These are phyloP conservation scores for Suricata suricatta DNA, from an alignment of 2,113 vertebrate genomes.

Conservation along the genomic window DNA sequence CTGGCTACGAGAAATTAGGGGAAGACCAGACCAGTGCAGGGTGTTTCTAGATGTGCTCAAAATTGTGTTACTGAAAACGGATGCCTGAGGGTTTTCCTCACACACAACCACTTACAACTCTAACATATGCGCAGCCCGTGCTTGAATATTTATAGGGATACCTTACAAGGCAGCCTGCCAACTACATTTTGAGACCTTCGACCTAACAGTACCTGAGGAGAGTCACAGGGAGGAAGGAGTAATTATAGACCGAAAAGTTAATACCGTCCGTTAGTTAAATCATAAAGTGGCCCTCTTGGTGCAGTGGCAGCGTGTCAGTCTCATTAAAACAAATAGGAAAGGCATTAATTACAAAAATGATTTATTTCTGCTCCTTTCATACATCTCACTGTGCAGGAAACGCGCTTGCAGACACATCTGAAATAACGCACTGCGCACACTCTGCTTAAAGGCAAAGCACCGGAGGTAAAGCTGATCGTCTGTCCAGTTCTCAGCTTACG, in stretches of 20 bases:
- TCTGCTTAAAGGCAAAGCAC: conserved; percentile 52
- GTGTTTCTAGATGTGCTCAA: background rate
- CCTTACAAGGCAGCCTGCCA: background rate
- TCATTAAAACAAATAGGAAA: background rate
- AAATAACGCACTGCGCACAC: background rate
- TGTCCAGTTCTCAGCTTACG: background rate
- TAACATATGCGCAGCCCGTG: accelerated
- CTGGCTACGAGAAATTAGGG: background rate
- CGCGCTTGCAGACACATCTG: background rate
- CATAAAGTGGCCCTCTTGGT: background rate
- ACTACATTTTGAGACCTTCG: background rate
- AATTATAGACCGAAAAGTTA: background rate
- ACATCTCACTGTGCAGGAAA: conserved; percentile 56
- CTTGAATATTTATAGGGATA: background rate
- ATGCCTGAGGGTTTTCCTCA: background rate
- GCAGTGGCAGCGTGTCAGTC: background rate
- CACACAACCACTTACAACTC: background rate
- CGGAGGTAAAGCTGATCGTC: background rate
- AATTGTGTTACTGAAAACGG: background rate
- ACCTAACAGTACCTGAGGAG: background rate
- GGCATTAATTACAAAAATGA: conserved; percentile 83
- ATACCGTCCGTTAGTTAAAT: background rate
- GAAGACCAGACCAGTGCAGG: too few relatives aligned
- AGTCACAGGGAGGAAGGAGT: background rate
- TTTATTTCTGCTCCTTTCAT: conserved; percentile 84